Percentiles rank a stretch among this genome's conserved stretches.
These are phyloP conservation scores for Drosophila nebulosa DNA, from an alignment of 1,140 invertebrate species.

Conservation along the genomic window DNA sequence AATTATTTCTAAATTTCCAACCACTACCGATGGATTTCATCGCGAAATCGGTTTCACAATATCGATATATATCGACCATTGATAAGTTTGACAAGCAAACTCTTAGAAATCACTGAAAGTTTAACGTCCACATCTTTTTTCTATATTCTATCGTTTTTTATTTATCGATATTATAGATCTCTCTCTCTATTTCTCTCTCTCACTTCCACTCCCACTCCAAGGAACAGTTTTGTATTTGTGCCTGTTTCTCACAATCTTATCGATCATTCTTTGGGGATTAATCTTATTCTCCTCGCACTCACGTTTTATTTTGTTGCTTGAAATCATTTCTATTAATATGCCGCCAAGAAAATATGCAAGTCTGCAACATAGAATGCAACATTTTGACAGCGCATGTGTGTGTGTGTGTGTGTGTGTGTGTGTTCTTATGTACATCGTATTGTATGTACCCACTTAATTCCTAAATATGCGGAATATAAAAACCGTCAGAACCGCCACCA, in stretches of 20 bases:
- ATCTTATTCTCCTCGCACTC: neutral
- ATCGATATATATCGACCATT: too few species aligned
- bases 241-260: neutral
- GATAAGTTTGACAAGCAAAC: too few species aligned
- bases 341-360: conserved; percentile 5
- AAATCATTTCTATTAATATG: conserved; percentile 66
- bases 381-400: conserved; percentile 20
- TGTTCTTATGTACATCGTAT: neutral
- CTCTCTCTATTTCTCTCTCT: too few species aligned
- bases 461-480: conserved; percentile 14
- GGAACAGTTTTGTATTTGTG: too few species aligned
- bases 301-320: neutral
- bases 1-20: too few species aligned
- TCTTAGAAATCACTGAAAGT: too few species aligned
- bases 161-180: too few species aligned
- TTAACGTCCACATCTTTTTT: too few species aligned
- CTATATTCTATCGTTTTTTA: too few species aligned
- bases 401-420: neutral
- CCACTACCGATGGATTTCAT: too few species aligned
- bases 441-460: neutral
- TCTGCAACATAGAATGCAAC: conserved; percentile 43
- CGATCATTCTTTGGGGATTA: neutral
- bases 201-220: too few species aligned
- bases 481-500: conserved; percentile 33
- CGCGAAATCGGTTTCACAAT: too few species aligned